phyloP scores from a whole-genome alignment of 2,113 vertebrate species.

The Pan troglodytes region DNA sequence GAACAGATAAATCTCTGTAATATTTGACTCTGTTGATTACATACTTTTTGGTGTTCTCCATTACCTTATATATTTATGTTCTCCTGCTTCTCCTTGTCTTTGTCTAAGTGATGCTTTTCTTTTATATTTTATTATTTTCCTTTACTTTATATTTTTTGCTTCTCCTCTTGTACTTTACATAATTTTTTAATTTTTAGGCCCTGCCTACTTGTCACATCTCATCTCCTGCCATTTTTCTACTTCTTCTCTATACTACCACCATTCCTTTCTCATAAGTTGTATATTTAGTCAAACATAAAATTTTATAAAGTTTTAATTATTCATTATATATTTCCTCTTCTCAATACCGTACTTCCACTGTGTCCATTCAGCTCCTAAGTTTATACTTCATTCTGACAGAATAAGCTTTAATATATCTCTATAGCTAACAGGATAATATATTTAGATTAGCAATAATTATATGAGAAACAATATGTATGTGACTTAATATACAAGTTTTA shows the following conservation, averaged over 20 bases:
- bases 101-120: not conserved
- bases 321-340: not conserved
- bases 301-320: not conserved
- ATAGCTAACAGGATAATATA: not conserved
- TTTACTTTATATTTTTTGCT: not conserved
- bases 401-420: not conserved
- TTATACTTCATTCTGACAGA: not conserved
- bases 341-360: not conserved
- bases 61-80: not conserved
- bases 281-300: not conserved
- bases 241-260: not conserved
- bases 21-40: no score
- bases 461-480: not conserved
- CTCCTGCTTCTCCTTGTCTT: not conserved
- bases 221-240: not conserved
- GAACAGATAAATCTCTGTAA: not conserved
- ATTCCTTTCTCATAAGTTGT: not conserved
- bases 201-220: not conserved
- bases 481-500: not conserved
- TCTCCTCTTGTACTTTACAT: not conserved
- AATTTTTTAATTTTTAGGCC: not conserved
- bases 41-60: not conserved
- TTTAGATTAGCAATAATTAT: not conserved
- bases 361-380: not conserved
- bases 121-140: not conserved